These are phyloP conservation scores for Amphiprion percula DNA, from an alignment of 2,113 vertebrate species.

Conservation along the genomic window DNA sequence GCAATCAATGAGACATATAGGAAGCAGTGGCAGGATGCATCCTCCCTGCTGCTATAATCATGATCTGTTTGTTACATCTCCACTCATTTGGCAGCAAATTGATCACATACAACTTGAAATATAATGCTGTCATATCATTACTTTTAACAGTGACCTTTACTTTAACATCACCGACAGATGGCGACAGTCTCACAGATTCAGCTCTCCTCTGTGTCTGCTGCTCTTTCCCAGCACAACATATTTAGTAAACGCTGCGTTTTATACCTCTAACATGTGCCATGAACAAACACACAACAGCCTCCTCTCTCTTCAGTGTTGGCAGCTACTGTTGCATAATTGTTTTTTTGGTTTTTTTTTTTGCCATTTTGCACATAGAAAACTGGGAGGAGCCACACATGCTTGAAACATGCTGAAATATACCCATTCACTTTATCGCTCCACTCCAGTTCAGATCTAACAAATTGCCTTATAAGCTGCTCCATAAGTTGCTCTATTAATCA, in stretches of 20 bases:
- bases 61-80: background rate
- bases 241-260: background rate
- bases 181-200: constrained; percentile 64
- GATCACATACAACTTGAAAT: background rate
- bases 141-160: constrained; percentile 4
- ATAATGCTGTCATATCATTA: background rate
- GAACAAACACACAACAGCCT: background rate
- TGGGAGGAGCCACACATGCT: constrained; percentile 28
- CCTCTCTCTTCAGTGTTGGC: background rate
- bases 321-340: background rate
- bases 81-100: background rate
- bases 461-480: background rate
- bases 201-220: background rate
- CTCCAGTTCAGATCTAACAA: background rate
- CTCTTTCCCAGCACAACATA: background rate
- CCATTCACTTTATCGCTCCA: background rate
- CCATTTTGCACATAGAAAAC: background rate
- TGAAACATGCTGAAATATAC: background rate
- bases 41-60: constrained; percentile 20
- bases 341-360: background rate
- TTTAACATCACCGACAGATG: constrained; percentile 70
- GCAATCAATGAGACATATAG: constrained; percentile 50
- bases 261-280: background rate
- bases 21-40: constrained; percentile 19
- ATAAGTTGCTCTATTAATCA: constrained; percentile 5